Evolutionary conservation across 2,113 vertebrate species (phyloP).

Genomic region (Symphodus melops): DNA sequence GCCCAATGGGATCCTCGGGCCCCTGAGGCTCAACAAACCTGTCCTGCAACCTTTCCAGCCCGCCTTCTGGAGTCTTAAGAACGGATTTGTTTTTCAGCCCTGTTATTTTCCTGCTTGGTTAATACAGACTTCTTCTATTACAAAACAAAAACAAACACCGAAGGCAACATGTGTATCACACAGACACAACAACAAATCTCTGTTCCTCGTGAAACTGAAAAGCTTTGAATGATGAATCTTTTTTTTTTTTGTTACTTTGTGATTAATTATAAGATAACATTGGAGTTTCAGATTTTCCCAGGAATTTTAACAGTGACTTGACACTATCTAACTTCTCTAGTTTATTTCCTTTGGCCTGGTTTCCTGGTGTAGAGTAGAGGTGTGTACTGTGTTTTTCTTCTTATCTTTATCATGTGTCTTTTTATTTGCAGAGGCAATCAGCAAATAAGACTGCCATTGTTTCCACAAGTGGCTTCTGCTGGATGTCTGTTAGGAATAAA

Average conservation of each 20-base stretch:
- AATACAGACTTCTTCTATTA: slow-evolving; percentile 41
- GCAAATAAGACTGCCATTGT: not conserved
- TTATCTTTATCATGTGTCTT: not conserved
- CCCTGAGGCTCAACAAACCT: slow-evolving; percentile 72
- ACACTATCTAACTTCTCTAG: no score
- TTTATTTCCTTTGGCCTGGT: not conserved
- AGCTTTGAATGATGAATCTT: no score
- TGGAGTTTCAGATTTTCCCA: not conserved
- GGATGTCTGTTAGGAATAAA: not conserved
- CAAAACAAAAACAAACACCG: slow-evolving; percentile 48
- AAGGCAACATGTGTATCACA: not conserved
- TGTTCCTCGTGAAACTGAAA: slow-evolving; percentile 3
- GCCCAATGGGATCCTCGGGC: slow-evolving; percentile 42
- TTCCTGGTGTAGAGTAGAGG: not conserved
- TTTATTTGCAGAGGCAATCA: not conserved
- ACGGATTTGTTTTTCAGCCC: slow-evolving; percentile 71
- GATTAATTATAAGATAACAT: not conserved
- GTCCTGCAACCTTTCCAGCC: slow-evolving; percentile 66
- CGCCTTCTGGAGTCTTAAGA: slow-evolving; percentile 26
- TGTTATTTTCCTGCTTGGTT: slow-evolving; percentile 70
- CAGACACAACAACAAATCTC: not conserved
- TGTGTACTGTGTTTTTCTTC: not conserved
- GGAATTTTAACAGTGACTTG: not conserved
- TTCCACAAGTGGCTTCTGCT: not conserved
- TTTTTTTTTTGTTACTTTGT: not conserved